Evolutionary conservation across 2,888 invertebrate genomes (phyloP).

Genomic region (Yponomeuta sedellus): DNA sequence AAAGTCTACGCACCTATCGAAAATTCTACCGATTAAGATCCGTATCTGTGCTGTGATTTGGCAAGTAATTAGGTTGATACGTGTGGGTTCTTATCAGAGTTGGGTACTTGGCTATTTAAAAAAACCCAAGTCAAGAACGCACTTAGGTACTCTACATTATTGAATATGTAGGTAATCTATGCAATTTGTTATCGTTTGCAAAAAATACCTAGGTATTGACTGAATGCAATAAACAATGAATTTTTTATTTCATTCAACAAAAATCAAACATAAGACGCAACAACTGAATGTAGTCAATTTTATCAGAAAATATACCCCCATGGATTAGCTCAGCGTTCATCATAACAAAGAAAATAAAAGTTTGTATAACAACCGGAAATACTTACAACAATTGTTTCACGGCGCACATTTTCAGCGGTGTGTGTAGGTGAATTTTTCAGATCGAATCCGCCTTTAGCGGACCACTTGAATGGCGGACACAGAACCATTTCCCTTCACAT

Average conservation of each 20-base stretch:
- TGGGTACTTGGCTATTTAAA: not conserved
- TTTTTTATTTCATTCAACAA: no score
- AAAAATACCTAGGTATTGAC: no score
- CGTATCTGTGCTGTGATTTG: conserved; percentile 11
- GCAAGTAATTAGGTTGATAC: not conserved
- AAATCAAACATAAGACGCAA: no score
- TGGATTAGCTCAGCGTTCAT: not conserved
- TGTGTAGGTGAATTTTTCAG: conserved; percentile 37
- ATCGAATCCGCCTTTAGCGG: conserved; percentile 57
- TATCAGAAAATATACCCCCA: no score
- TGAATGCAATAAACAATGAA: no score
- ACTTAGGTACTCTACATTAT: no score
- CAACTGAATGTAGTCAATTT: no score
- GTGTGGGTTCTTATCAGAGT: not conserved
- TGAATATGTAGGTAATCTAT: no score
- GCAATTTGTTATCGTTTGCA: no score
- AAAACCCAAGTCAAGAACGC: no score
- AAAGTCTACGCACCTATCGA: conserved; percentile 4
- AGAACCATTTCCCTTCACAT: conserved; percentile 48
- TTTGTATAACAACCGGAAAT: conserved; percentile 11
- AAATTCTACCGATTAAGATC: conserved; percentile 12
- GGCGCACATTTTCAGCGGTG: conserved; percentile 30
- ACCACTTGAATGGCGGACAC: conserved; percentile 65
- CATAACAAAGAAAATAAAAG: not conserved
- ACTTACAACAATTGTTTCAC: conserved; percentile 63